Base-by-base conservation (phyloP, 2,888 invertebrate genomes). In the Drosophila paramelanica region DNA sequence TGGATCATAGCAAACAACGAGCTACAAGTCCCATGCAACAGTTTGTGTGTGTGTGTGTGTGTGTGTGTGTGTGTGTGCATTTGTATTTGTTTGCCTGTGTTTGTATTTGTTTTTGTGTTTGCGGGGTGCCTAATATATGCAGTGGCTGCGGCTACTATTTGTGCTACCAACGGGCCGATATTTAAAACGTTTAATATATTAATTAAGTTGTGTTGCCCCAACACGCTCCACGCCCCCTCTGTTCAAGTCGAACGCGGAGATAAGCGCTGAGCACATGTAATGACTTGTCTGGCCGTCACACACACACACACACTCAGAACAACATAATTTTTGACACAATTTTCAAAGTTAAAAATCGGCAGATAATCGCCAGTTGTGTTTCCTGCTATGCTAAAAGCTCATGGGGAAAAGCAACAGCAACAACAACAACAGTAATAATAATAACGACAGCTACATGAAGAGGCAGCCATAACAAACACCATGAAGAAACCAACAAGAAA, bases 311-410 rank as follows among this genome's bases (percentile, higher is more conserved):
- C 60, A 72, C 55, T 55, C 66, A 59, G 49, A 72, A 88, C 81
- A 88, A 86, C 88, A 86, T 86, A 74, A 86, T 86, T 86, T 88
- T 86, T 88, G 88, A 86, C 86, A 85, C 84, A 86, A 81, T 88
- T 86, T 74, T 56, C 57, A 69, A 73, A 72, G 74, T 72, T 81
- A 69, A 79, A 76, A 81, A 72, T 82, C 79, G 41, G 31, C 39
- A 85, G 81, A 81, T 81, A 72, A 81, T 81, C 81, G 65, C 49
- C 25, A 20, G 47, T 45, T 57, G 70, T 59, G 52, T 74, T 70
- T 74, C 60, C 65, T 69, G 65, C 71, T 47, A 60, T 25, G 39
- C 38, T 25, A 41, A 51, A 39, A 23, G 41, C 55, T 36, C 13
- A 17, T 4, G 36, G 2, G 36, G 10, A 31, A 31, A 31, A n/a